Percentiles rank a stretch among this genome's conserved stretches.
phyloP scores from a whole-genome alignment of 2,888 invertebrate genomes.

The Acronicta aceris region DNA sequence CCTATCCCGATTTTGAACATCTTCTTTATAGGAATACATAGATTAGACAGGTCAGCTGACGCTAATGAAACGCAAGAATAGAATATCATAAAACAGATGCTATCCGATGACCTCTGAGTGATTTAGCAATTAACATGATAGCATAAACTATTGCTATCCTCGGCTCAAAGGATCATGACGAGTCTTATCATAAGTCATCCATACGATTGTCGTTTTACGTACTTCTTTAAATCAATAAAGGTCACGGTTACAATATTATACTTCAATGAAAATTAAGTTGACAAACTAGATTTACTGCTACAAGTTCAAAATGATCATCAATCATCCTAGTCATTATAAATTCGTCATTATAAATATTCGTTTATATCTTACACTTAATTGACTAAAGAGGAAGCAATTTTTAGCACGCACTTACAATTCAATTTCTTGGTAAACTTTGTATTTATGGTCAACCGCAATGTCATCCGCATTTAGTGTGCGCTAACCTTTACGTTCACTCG shows the following conservation, averaged over 20 bases:
- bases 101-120: constrained; percentile 25
- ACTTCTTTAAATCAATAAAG: constrained; percentile 30
- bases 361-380: constrained; percentile 13
- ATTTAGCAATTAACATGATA: constrained; percentile 45
- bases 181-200: constrained; percentile 35
- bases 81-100: constrained; percentile 36
- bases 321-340: constrained; percentile 6
- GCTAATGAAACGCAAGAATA: constrained; percentile 20
- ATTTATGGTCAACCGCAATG: constrained; percentile 53
- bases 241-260: constrained; percentile 33
- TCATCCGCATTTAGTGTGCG: constrained; percentile 37
- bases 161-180: constrained; percentile 24
- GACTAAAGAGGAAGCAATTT: constrained; percentile 41
- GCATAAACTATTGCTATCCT: constrained; percentile 28
- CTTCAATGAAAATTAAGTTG: constrained; percentile 15
- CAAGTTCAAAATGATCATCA: constrained; percentile 4
- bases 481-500: constrained; percentile 40
- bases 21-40: no score
- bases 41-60: constrained; percentile 11
- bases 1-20: no score
- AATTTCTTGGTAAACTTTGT: constrained; percentile 54
- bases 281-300: constrained; percentile 15
- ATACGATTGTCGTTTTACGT: constrained; percentile 22
- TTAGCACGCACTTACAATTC: constrained; percentile 31
- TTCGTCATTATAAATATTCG: neutral